Conservation (phyloP, 2,113 vertebrate genomes). For the Rhineura floridana region DNA sequence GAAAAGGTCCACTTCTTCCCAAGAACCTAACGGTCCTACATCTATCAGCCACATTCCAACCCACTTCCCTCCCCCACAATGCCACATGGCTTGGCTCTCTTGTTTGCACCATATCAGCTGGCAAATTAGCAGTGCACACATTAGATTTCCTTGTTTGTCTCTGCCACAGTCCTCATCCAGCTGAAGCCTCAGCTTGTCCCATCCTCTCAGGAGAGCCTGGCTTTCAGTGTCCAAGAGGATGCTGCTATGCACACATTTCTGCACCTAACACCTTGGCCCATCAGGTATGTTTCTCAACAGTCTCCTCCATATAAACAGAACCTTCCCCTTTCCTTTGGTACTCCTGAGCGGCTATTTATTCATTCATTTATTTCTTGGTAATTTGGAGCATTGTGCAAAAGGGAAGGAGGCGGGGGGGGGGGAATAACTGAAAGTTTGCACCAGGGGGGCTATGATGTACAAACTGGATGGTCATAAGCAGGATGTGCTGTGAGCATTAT, state of each 20-base stretch:
- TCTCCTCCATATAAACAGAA: background rate
- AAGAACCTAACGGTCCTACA: background rate
- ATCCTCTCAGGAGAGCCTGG: background rate
- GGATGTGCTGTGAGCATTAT: background rate
- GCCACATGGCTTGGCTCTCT: background rate
- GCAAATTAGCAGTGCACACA: background rate
- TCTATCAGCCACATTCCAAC: background rate
- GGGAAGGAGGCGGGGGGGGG: background rate
- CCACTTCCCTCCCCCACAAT: too few relatives aligned
- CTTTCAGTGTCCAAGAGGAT: background rate
- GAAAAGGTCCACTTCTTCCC: too few relatives aligned
- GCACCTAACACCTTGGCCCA: background rate
- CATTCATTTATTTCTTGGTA: background rate
- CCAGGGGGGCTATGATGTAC: background rate
- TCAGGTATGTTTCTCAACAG: background rate
- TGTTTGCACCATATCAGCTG: background rate
- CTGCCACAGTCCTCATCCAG: background rate
- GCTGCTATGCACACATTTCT: background rate
- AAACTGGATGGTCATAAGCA: background rate
- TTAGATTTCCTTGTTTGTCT: background rate
- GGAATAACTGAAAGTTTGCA: background rate
- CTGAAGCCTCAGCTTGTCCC: background rate
- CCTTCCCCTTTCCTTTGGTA: background rate
- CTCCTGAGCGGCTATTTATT: background rate
- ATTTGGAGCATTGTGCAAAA: background rate